Evolutionary conservation across 2,113 vertebrate genomes (phyloP), one percentile per base, ranked within the genome.

Genomic region (Pagrus major): DNA sequence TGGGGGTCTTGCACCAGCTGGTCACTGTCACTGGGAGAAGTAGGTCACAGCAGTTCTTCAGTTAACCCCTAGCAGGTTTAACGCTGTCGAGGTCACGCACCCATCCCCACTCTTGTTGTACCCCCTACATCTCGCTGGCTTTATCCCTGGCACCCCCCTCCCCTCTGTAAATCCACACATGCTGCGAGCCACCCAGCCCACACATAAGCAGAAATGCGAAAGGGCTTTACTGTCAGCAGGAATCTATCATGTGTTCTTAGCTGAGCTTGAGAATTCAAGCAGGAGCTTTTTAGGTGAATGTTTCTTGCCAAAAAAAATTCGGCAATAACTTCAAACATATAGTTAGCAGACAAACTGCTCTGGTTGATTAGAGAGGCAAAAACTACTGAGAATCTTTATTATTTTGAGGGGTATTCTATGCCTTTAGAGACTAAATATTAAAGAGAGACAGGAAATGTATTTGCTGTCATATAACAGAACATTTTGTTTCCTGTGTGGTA

Each of bases 41-140:
- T 93, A 92, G 93, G 92, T 93, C 93, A 92, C 39, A 68, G 80
- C 59, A 64, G 84, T 77, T 89, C 64, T 84, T 80, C 78, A 67
- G 83, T 86, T 86, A 86, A 89, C 86, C 76, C 86, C 65, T 31
- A 54, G 67, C 88, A 91, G 88, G 86, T 91, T 89, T 85, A 92
- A 83, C 54, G 1, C 68, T 75, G 33, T 56, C 9, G 67, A 84
- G 89, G 84, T 78, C 81, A 86, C 23, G 29, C 59, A 88, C 79
- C 63, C 75, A 25, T 64, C 84, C 69, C 70, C 83, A 66, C 78
- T 73, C 66, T 29, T 58, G 69, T n/a, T 78, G 89, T 54, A 78
- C 76, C 86, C 88, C 80, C 41, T 75, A 46, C 84, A 86, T 80
- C 80, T 88, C 33, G n/a, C 74, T 31, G 64, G 81, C 66, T 93